Percentiles rank a stretch among this genome's conserved stretches.
phyloP scores from a whole-genome alignment of 92 coral and sea anemone species.

The Isaurus tuberculatus region DNA sequence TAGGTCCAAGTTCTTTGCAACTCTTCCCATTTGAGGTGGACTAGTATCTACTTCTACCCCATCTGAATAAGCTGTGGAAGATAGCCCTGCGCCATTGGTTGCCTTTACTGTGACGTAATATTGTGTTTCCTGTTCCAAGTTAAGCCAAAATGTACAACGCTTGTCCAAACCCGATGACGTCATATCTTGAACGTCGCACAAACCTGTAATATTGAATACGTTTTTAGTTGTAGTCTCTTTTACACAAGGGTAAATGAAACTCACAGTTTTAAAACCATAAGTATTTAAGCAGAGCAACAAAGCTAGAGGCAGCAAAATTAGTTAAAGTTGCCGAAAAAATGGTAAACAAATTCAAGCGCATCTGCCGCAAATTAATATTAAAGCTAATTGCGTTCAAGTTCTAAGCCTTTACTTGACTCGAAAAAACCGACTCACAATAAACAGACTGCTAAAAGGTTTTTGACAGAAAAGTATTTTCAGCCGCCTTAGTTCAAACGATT shows the following conservation, averaged over 20 bases:
- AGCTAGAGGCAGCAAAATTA: too few relatives aligned
- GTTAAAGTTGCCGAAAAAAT: too few relatives aligned
- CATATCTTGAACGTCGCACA: conserved; percentile 71
- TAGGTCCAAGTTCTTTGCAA: conserved; percentile 38
- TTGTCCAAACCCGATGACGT: conserved; percentile 69
- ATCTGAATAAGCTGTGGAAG: conserved; percentile 75
- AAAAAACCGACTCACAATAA: too few relatives aligned
- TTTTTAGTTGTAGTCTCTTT: background rate
- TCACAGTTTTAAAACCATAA: background rate
- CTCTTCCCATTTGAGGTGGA: conserved; percentile 68
- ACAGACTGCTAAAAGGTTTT: too few relatives aligned
- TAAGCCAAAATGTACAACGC: conserved; percentile 32
- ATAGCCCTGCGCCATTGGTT: conserved; percentile 87
- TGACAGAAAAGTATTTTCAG: too few relatives aligned
- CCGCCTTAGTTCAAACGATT: too few relatives aligned
- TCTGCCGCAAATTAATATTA: too few relatives aligned
- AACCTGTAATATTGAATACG: conserved; percentile 47
- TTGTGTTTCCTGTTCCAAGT: conserved; percentile 68
- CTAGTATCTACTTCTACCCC: conserved; percentile 82
- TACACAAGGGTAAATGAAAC: background rate
- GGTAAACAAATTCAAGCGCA: too few relatives aligned
- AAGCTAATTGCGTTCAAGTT: too few relatives aligned
- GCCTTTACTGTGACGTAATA: conserved; percentile 90
- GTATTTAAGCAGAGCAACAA: background rate
- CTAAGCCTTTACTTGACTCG: too few relatives aligned